Conservation (phyloP, 1,140 invertebrate genomes). For the Zaprionus inermis region DNA sequence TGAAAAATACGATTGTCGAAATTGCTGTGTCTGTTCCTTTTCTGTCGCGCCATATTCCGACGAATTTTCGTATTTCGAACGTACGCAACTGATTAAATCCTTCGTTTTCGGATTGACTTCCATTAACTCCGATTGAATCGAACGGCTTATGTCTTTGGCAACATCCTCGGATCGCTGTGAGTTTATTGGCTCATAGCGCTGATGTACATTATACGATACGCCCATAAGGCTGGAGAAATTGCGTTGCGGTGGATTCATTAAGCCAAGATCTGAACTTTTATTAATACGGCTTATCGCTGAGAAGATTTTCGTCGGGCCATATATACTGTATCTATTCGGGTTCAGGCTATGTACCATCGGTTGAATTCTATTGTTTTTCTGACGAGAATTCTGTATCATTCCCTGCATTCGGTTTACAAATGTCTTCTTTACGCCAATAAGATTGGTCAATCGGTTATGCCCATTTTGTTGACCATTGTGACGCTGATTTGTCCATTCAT, state of each 20-base stretch:
- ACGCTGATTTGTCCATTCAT: neutral
- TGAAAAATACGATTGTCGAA: neutral
- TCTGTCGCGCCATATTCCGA: neutral
- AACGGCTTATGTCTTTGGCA: conserved; percentile 52
- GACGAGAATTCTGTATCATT: conserved; percentile 18
- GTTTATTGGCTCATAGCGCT: conserved; percentile 18
- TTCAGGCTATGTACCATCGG: neutral
- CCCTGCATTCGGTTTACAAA: conserved; percentile 61
- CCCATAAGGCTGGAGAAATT: neutral
- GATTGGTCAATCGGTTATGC: conserved; percentile 31
- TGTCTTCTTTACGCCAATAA: conserved; percentile 58
- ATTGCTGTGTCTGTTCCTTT: neutral
- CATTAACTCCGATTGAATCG: conserved; percentile 64
- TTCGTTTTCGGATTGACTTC: conserved; percentile 34
- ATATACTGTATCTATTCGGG: conserved; percentile 41
- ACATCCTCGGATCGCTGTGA: conserved; percentile 2
- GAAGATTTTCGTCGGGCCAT: conserved; percentile 41
- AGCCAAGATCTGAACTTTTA: neutral
- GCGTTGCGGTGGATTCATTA: neutral
- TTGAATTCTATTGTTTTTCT: neutral
- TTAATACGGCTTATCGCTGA: conserved; percentile 12
- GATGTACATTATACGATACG: conserved; percentile 9
- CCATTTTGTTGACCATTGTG: neutral
- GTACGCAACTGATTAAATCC: conserved; percentile 35
- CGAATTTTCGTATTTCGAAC: neutral